Percentiles rank a stretch among this genome's conserved stretches.
phyloP scores from a whole-genome alignment of 1,140 invertebrate species.

The Tenebrio molitor region DNA sequence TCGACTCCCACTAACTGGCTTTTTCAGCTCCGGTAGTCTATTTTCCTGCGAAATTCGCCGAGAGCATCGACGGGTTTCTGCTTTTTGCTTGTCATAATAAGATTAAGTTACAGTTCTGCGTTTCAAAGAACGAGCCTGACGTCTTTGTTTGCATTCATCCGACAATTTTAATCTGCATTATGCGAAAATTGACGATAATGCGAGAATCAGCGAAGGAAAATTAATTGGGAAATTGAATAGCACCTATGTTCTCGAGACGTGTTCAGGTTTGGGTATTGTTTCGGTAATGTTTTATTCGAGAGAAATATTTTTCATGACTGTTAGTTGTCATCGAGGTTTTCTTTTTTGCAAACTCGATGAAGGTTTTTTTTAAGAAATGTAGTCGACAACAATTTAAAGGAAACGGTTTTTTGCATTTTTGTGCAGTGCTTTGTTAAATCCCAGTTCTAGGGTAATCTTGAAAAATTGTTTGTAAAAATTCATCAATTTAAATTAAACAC shows the following conservation, averaged over 20 bases:
- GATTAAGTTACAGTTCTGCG: constrained; percentile 23
- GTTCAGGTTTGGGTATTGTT: not conserved
- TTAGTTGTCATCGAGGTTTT: too few species aligned
- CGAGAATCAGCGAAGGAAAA: constrained; percentile 5
- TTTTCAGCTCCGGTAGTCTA: constrained; percentile 5
- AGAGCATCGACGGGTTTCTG: constrained; percentile 8
- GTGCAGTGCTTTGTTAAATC: too few species aligned
- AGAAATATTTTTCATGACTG: too few species aligned
- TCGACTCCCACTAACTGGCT: constrained; percentile 7
- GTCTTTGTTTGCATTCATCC: constrained; percentile 16
- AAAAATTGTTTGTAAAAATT: too few species aligned
- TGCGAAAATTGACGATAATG: not conserved
- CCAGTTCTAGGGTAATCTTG: too few species aligned
- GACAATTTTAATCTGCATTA: constrained; percentile 8
- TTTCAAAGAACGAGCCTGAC: not conserved
- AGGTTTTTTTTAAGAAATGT: too few species aligned
- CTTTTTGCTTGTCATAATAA: constrained; percentile 32
- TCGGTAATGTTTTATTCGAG: not conserved
- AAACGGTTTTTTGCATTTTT: too few species aligned
- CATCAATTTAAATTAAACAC: too few species aligned
- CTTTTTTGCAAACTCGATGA: too few species aligned
- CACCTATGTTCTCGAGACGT: not conserved
- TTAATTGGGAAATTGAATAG: constrained; percentile 8
- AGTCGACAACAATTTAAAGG: too few species aligned
- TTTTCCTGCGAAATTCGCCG: constrained; percentile 17